A percentile compares a stretch with the other conserved stretches of the same genome.
phyloP scores from a whole-genome alignment of 2,797 vertebrate genomes.

The Chiloscyllium punctatum region DNA sequence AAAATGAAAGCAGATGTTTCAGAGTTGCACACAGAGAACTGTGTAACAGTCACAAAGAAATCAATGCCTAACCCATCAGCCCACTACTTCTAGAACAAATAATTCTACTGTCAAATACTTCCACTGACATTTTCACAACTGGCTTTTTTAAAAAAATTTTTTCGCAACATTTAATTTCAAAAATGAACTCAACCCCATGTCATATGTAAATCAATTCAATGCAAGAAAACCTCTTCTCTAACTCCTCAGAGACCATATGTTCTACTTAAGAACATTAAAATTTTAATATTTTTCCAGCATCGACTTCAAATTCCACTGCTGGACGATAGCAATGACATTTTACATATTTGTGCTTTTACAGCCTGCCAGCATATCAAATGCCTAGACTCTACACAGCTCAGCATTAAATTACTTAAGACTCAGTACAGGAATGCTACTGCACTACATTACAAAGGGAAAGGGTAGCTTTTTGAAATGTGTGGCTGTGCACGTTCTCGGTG shows the following conservation, averaged over 20 bases:
- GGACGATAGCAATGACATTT: too few relatives aligned
- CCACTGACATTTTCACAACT: background rate
- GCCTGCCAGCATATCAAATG: background rate
- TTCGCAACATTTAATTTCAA: background rate
- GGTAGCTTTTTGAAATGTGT: background rate
- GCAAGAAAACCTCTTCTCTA: background rate
- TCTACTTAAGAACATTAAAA: background rate
- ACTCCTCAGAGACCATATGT: background rate
- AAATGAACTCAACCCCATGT: constrained; percentile 4
- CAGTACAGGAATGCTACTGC: background rate
- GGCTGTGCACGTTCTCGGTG: background rate
- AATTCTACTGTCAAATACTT: too few relatives aligned
- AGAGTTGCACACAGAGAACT: background rate
- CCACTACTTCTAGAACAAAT: background rate
- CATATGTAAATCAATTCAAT: background rate
- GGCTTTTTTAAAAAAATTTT: background rate
- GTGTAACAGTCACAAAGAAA: background rate
- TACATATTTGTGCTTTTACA: background rate
- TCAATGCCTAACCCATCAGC: background rate
- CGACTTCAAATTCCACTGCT: background rate
- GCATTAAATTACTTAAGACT: background rate
- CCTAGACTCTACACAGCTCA: background rate
- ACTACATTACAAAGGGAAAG: background rate
- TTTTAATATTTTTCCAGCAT: background rate
- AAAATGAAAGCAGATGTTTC: background rate